Evolutionary conservation across 1,140 invertebrate species (phyloP), one percentile per base, ranked within the genome.

Genomic region (Drosophila teissieri): DNA sequence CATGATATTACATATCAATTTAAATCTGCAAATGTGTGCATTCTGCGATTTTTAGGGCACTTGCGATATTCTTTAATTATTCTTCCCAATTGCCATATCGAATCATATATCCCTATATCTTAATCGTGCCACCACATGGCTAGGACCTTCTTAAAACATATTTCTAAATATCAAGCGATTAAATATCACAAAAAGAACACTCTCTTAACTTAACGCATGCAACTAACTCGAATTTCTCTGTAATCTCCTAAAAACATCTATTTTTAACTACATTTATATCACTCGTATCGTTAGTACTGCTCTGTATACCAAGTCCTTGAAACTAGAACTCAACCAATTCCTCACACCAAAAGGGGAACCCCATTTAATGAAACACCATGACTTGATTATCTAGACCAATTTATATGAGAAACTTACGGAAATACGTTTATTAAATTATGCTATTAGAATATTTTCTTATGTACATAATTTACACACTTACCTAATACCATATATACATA

Each of bases 311-410:
- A 65, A 73, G 73, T 57, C 69, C 62, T 12, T n/a, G 12, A 40
- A 10, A 24, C 6, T 12, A 14, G 39, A 44, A 42, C 52, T 36
- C 10, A 45, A 45, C 22, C 51, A 22, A 46, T 37, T 0, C 46
- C 37, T 22, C 24, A 34, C 15, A 19, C 27, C 12, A 64, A 69
- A 36, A 36, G 40, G 34, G 19, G 10, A 65, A 44, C 17, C 37
- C 61, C 37, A 45, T 39, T 44, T 40, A 62, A 63, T 57, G 74
- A 39, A 82, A 86, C 74, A 46, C 62, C 78, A 84, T 80, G 80
- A 89, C 80, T 89, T 84, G 84, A 89, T 72, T 89, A 83, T 70
- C 64, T 89, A 89, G 84, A 89, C 84, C 84, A 89, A 89, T 89
- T 89, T 89, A 80, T 89, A 76, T 67, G 68, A 78, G 40, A 68